Base-by-base conservation (phyloP, 2,113 vertebrate genomes). In the Nibea coibor region DNA sequence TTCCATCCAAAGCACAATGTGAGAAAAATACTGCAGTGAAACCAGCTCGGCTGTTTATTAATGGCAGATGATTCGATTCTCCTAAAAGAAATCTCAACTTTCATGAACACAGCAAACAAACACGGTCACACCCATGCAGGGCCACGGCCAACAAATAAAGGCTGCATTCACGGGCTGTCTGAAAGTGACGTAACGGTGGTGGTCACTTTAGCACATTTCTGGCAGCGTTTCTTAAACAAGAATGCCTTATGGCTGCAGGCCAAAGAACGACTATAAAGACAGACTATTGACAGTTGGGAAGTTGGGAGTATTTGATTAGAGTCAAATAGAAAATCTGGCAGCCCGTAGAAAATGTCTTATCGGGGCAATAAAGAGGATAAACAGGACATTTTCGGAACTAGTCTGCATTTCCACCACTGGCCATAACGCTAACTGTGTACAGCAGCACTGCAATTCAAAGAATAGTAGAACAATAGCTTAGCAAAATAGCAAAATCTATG, bases 1-100 rank as follows among this genome's bases (percentile, higher is more conserved):
- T 45, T 50, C 45, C 17, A 64, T 61, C 50, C 62, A 59, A 78
- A 78, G 50, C n/a, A 59, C 71, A 78, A 42, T 51, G 14, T 10
- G 43, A 70, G 45, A 63, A 66, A 74, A 65, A 57, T 11, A 62
- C 20, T 19, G n/a, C 45, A 53, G 20, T 26, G 61, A 26, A 72
- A 43, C 28, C 48, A 14, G 17, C 15, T 62, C 10, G 6, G 35
- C 39, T 75, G 35, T 57, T 35, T 64, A 39, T 50, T 62, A 64
- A 63, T 9, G 26, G 10, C 5, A 16, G n/a, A n/a, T 39, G 59
- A 57, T 39, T 20, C 57, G 65, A 78, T 53, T 42, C 26, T 14
- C 53, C 28, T 15, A 15, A 28, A 58, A 47, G 22, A 56, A 58
- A 42, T 58, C 48, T 10, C 8, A 24, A 24, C 53, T 56, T 63